Conservation (phyloP, 2,113 vertebrate genomes). For the Pomatostomus ruficeps region DNA sequence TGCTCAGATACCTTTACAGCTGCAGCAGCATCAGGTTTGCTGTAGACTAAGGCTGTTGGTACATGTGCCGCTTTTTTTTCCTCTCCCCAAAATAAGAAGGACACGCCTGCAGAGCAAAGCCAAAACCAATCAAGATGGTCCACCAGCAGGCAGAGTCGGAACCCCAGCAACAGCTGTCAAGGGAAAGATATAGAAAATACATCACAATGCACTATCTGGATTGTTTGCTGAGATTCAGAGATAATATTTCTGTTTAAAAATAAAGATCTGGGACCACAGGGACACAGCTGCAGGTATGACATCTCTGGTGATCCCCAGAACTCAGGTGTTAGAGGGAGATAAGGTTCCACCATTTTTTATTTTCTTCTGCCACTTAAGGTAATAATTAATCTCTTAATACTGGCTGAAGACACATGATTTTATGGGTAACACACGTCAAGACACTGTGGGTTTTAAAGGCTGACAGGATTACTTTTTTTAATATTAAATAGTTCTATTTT, state of each 20-base stretch:
- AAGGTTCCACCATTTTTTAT: neutral
- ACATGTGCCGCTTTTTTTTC: neutral
- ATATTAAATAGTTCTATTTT: neutral
- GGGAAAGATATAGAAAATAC: neutral
- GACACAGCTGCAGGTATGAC: neutral
- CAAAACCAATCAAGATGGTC: neutral
- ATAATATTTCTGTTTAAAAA: neutral
- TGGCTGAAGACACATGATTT: neutral
- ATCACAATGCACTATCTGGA: neutral
- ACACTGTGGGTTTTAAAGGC: neutral
- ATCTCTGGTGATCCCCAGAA: neutral
- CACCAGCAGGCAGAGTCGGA: neutral
- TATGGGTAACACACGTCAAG: conserved; percentile 57
- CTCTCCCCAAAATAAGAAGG: neutral
- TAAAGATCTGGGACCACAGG: neutral
- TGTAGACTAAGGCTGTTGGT: neutral
- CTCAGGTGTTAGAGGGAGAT: neutral
- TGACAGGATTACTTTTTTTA: neutral
- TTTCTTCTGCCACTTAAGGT: neutral
- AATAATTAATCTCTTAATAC: neutral
- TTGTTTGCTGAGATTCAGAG: neutral
- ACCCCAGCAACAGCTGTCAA: neutral
- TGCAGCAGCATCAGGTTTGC: neutral
- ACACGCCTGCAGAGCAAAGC: neutral
- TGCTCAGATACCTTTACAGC: neutral